Evolutionary conservation across 1,140 invertebrate genomes (phyloP), one percentile per base, ranked within the genome.

Genomic region (Polypedilum pembai): DNA sequence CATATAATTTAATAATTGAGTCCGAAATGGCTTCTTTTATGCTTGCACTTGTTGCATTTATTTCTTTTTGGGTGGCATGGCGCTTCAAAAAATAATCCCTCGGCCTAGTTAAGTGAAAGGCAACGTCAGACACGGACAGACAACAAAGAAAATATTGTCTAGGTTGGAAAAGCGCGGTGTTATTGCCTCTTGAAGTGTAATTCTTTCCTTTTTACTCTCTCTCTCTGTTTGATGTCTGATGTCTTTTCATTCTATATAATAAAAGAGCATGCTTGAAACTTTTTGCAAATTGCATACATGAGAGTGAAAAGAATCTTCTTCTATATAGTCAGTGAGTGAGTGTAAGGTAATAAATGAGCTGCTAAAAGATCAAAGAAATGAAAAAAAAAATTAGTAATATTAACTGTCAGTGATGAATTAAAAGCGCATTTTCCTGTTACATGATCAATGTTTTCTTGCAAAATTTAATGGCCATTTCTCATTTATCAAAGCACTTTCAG

Each of bases 101-200:
- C 24, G 24, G 24, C 24, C 5, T 33, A 56, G 45, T 56, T 15
- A 45, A 15, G 41, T 45, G 41, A 45, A 45, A 45, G 8, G 41
- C 8, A 3, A 17, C 7, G 63, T 17, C n/a, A 66, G 63, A 17
- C 15, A 7, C 63, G 18, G 65, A 17, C 45, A 69, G 65, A 69
- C 65, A 69, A 69, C 18, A 18, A 69, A 69, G 65, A 69, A 69
- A 69, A 69, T 18, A 69, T 69, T 69, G 65, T 69, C 65, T 69
- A 69, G 65, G 65, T 69, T 69, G 17, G 65, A 21, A 56, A 56
- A 33, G 24, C 24, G 24, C 24, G 24, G 5, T 33, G 24, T 33
- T 33, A 33, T 45, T 56, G 45, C 45, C 12, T 56, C 45, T 56
- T 56, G 10, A 56, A 56, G 45, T 56, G n/a, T 56, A 56, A 56